Percentiles rank a stretch among this genome's conserved stretches.
Conservation (phyloP, 2,888 invertebrate genomes). For the Cryptocephalus moraei region DNA sequence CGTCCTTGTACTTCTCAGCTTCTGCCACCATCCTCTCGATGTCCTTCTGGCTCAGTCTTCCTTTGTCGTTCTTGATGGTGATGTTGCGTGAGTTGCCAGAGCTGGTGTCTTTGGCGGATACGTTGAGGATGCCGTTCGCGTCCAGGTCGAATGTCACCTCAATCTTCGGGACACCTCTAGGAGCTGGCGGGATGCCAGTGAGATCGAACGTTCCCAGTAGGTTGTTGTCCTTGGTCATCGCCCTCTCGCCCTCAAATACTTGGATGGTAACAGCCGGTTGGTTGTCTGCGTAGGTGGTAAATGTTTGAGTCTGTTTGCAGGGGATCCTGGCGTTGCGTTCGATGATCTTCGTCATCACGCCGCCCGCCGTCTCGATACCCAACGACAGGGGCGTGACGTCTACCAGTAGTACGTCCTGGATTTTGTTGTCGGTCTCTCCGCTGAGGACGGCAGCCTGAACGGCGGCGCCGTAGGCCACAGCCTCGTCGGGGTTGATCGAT, state of each 20-base stretch:
- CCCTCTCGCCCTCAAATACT: conserved; percentile 62
- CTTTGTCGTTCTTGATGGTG: conserved; percentile 74
- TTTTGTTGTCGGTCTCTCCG: conserved; percentile 50
- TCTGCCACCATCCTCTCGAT: conserved; percentile 71
- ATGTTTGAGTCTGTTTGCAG: conserved; percentile 44
- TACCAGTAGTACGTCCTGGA: conserved; percentile 61
- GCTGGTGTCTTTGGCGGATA: conserved; percentile 47
- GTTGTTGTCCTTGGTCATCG: conserved; percentile 72
- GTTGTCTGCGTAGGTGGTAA: conserved; percentile 57
- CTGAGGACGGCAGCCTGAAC: conserved; percentile 31
- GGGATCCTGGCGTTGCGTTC: conserved; percentile 46
- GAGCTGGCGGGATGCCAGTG: conserved; percentile 59
- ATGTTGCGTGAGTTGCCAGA: conserved; percentile 61
- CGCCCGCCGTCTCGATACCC: conserved; percentile 68
- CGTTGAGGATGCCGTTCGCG: conserved; percentile 59
- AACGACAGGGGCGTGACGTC: conserved; percentile 60
- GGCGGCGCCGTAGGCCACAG: conserved; percentile 34
- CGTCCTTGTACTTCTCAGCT: conserved; percentile 62
- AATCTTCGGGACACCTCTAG: conserved; percentile 56
- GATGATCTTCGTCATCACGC: conserved; percentile 59
- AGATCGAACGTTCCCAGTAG: conserved; percentile 53
- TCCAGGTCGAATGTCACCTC: conserved; percentile 65
- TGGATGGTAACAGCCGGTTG: conserved; percentile 60
- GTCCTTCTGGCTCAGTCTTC: conserved; percentile 68
- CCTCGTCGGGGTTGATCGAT: conserved; percentile 33